Base-by-base conservation (phyloP, 2,888 invertebrate species). In the Ceraclea dissimilis region DNA sequence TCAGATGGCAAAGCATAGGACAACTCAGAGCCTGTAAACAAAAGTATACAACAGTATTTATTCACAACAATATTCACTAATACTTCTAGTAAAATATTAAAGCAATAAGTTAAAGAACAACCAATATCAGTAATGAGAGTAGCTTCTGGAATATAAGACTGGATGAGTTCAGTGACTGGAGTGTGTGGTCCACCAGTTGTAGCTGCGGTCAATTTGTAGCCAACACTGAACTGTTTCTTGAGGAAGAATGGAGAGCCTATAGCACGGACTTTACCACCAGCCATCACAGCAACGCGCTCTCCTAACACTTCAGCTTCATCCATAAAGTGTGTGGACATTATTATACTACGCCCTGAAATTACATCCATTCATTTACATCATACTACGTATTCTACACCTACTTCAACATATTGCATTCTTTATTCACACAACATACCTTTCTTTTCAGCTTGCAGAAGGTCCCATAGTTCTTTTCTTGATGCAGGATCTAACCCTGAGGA, bases 261-360 rank as follows among this genome's bases (percentile, higher is more conserved):
- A 66, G 92, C 91, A 66, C 89, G 86, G 43, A 93, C 72, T 34
- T 82, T 79, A 1, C 93, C 93, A 49, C 83, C 82, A 2, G 90
- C 84, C 89, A 93, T 89, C 57, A 93, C 92, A 8, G 90, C 92
- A 63, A 93, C 90, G 44, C 91, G 79, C 71, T 93, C 93, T 0
- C 92, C 93, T 1, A 93, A 76, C 44, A 88, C 77, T 70, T 93
- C 93, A 1, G 93, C 93, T 71, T 93, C 93, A 66, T 93, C 93
- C 92, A 93, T 93, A 68, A 90, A 91, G 70, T 93, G 90, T 0
- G 90, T 90, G 0, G 91, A 88, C 58, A 93, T 72, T 47, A 93
- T 78, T 67, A 93, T 81, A 0, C 91, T 88, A 8, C 91, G 80
- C 21, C 85, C 88, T 74, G 61, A 6, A 63, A 53, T 48, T 5